Evolutionary conservation across 2,113 vertebrate species (phyloP), one percentile per base, ranked within the genome.

Genomic region (Lates calcarifer): DNA sequence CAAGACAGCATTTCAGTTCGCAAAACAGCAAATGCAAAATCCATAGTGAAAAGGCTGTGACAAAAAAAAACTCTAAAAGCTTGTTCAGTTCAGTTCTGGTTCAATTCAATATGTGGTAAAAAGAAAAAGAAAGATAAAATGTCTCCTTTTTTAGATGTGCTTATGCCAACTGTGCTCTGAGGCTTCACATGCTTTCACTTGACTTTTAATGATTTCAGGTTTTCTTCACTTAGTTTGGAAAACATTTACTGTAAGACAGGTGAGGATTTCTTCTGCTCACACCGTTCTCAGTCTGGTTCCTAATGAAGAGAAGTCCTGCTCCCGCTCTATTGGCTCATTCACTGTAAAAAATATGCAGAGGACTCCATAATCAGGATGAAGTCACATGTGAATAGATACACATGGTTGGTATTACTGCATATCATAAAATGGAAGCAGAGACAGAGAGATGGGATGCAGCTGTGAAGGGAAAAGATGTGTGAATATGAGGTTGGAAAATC

Each of bases 361-460:
- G 45, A 45, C 35, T 55, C 43, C 31, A 17, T 55, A 24, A 63
- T 64, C 6, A 70, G 41, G 68, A 41, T 26, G 51, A 56, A 57
- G 66, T 58, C 33, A 29, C 72, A 56, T 56, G 58, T 26, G 49
- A 31, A 22, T 22, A 56, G 35, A 63, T 35, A 43, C 45, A 47
- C 29, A 31, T 51, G 24, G 51, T 15, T 43, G 66, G 7, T 24
- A 33, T 14, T 55, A 29, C 14, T 41, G 20, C 18, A 61, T 39
- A 65, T 31, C 74, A 49, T 58, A 65, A 82, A 47, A 56, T 37
- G 22, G 15, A 70, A 41, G 14, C 24, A 43, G 14, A 47, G 24
- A 45, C n/a, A 20, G 63, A 29, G 13, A 35, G 58, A 33, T 31
- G 28, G 45, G 35, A 17, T 68, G 17, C 57, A 69, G 33, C 17